Base-by-base conservation (phyloP, 2,888 invertebrate species). In the Perithous albicinctus region DNA sequence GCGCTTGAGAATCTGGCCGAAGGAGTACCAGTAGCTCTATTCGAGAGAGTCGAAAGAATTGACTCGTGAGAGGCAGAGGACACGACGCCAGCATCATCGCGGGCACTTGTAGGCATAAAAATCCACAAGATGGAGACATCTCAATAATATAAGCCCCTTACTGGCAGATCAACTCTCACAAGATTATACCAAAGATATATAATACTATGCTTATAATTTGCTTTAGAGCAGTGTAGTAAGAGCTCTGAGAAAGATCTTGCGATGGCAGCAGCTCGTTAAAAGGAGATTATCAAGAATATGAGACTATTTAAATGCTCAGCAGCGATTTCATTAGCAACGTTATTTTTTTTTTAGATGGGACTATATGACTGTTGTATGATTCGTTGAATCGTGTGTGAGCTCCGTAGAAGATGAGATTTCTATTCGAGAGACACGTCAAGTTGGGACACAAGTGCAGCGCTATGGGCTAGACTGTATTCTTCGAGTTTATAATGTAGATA, bases 101-200 rank as follows among this genome's bases (percentile, higher is more conserved):
- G 41, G n/a, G 56, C 67, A 51, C 26, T 64, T 15, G 18, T n/a
- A 15, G 15, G 38, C 15, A 32, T 59, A 20, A 59, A 51, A 75
- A 43, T 66, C 59, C 41, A 35, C 59, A 64, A 46, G 67, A 56
- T 20, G 59, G 18, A 70, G 78, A 78, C 82, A 66, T 78, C 75
- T 78, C 78, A 72, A 81, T 81, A 63, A 81, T 67, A 69, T 46
- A 70, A 72, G 76, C 72, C 61, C 67, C 77, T 54, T 64, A 20
- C 72, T 67, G 76, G 32, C 20, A 41, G 46, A 74, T 78, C 78
- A 54, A 29, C 54, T 69, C 67, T 32, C 46, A 26, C 54, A 35
- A 74, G 69, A 74, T 79, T 63, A 69, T 69, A 69, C 54, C 32
- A 18, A 64, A 74, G 38, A 74, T 66, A 43, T 43, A 32, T 59